Base-by-base conservation (phyloP, 2,888 invertebrate species). In the Julus scanicus region DNA sequence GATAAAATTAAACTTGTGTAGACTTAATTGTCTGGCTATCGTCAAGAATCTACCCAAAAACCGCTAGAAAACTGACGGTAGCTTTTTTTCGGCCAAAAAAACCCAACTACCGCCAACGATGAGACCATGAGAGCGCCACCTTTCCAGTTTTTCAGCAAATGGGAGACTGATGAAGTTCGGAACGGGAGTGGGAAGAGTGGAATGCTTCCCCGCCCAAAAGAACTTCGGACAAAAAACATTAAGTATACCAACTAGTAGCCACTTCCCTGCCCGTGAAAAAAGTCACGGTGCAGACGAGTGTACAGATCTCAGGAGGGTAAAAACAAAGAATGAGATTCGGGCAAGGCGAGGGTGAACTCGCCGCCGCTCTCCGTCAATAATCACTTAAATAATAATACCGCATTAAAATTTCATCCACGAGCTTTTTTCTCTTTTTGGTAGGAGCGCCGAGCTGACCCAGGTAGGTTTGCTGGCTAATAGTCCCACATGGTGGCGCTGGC, bases 401-500 rank as follows among this genome's bases (percentile, higher is more conserved):
- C 53, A 53, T 53, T 53, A 53, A 53, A 53, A 53, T 53, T 53
- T 53, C 53, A 53, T 53, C 15, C 15, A 2, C 53, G 53, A 53
- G 6, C 15, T 15, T 53, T 53, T 53, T 53, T 44, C 44, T 44
- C 44, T 53, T 53, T 53, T 53, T 53, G 53, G 53, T 53, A 53
- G 53, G 15, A 11, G 11, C 53, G 53, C 53, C 53, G 15, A 53
- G 53, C 53, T 15, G 53, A 53, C 53, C 53, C 53, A 53, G 15
- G 53, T 11, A 53, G 53, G 2, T 53, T 11, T 15, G 15, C 53
- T 11, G 11, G 11, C 53, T 53, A 98, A 93, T 97, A 98, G 93
- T 98, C 98, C 98, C 98, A 98, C 92, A 96, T 96, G 91, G 97
- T 98, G 92, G 97, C 97, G 90, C 94, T 93, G 91, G 95, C 94